Conservation (phyloP, 2,888 invertebrate species). For the Melinopterus prodromus region DNA sequence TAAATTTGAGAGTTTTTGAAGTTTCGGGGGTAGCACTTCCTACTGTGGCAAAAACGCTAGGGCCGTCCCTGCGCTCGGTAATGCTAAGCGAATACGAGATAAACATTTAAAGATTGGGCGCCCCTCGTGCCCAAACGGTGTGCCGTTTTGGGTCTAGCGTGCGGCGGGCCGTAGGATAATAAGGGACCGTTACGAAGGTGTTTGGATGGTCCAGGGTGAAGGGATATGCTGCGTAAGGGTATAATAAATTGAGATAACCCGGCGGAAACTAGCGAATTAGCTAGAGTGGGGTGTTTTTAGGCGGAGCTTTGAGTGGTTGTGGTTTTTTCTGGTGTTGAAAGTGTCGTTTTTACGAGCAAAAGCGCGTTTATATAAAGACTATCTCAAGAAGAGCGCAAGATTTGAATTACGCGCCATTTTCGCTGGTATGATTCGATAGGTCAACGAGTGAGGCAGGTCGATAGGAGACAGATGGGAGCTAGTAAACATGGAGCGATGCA, state of each 20-base stretch:
- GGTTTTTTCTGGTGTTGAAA: neutral
- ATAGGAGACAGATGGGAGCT: too few relatives aligned
- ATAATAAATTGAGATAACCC: neutral
- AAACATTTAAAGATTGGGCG: constrained; percentile 24
- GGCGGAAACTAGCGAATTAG: neutral
- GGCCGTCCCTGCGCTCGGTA: too few relatives aligned
- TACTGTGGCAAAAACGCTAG: too few relatives aligned
- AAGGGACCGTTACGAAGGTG: neutral
- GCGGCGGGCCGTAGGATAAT: constrained; percentile 1
- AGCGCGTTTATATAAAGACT: too few relatives aligned
- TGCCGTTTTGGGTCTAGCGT: constrained; percentile 8
- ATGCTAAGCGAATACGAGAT: neutral
- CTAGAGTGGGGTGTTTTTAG: neutral
- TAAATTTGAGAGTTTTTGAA: too few relatives aligned
- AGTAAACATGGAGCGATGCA: too few relatives aligned
- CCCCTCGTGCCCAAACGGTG: constrained; percentile 6
- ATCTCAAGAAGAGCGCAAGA: too few relatives aligned
- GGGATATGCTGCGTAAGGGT: neutral
- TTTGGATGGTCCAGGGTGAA: neutral
- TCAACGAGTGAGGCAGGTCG: too few relatives aligned
- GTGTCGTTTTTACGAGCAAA: neutral
- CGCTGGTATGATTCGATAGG: too few relatives aligned
- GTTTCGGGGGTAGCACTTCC: too few relatives aligned
- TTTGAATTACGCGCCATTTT: too few relatives aligned
- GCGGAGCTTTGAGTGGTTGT: neutral